Base-by-base conservation (phyloP, 2,888 invertebrate species). In the Drosophila lacicola region DNA sequence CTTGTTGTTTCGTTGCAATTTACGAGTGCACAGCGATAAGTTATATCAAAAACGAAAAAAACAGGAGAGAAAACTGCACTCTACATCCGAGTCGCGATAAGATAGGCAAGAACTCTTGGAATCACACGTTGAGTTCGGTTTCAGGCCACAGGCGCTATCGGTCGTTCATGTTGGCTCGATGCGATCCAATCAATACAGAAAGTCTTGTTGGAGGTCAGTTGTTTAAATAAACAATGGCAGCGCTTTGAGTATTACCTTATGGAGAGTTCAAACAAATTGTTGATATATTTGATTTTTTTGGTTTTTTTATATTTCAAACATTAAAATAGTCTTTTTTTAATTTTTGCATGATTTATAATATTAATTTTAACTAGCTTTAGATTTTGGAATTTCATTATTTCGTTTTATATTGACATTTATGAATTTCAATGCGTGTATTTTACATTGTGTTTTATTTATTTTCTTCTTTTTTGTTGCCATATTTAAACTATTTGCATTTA, bases 161-260 rank as follows among this genome's bases (percentile, higher is more conserved):
- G 84, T 84, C 83, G 83, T 84, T 84, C 77, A 55, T 74, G 57
- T 64, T 36, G 57, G 70, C 62, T 65, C 62, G 17, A 17, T 17
- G 2, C 17, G 75, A 51, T 71, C 70, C 80, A 80, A 82, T 76
- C 85, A 90, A 91, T 79, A 71, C 58, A 80, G 79, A 90, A 89
- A 71, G 69, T 58, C 80, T 90, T 91, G 90, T 84, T 90, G 80
- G 86, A 90, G 90, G 91, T 90, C 90, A 91, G 91, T 90, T 83
- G 89, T 74, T 86, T 80, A 58, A 74, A 46, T 76, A 81, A 86
- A 86, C 70, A 86, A 68, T 63, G 60, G 50, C 51, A 39, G 44
- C 54, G 72, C 67, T 64, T 70, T 57, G 74, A 71, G 21, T 29
- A 8, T 29, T 29, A 29, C 29, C 29, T 29, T 51, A 64, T 68